Evolutionary conservation across 2,113 vertebrate genomes (phyloP), one percentile per base, ranked within the genome.

Genomic region (Pseudorhombus dupliciocellatus): DNA sequence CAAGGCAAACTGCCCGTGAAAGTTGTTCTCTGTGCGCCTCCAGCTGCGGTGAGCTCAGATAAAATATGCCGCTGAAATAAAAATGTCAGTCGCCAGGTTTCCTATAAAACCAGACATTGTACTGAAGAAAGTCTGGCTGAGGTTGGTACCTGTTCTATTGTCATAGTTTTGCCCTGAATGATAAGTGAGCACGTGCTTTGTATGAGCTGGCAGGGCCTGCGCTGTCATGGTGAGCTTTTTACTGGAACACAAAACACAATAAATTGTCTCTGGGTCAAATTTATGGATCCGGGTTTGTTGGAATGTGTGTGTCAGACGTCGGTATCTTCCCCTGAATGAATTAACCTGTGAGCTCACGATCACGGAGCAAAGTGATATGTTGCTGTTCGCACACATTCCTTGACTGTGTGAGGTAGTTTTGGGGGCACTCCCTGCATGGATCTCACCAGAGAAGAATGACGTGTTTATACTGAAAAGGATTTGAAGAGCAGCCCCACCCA

Each of bases 371-470:
- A 58, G 56, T 70, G 50, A 81, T 73, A 21, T 80, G 77, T 22
- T 26, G 15, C 44, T 71, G 65, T 46, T 57, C 40, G 6, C 26
- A 42, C 34, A 51, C 75, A 80, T 83, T 84, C 64, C 48, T 80
- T 40, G 65, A 71, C 75, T 84, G 65, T 85, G 80, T 88, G 71
- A 88, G 73, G 83, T 87, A 30, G 66, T 46, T 70, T 61, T 70
- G 66, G 56, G 74, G 46, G 66, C 67, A 73, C 77, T 73, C 79
- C 77, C 74, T 78, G 44, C 51, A 68, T 80, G 75, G 85, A 91
- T 87, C 83, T 91, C 86, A 91, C 67, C 77, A 80, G 54, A 68
- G 52, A 83, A 84, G 84, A 89, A 89, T 86, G 74, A 77, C 11
- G 56, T 67, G 68, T 83, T 83, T 86, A 84, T 79, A 54, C 60